Base-by-base conservation (phyloP, 1,140 invertebrate species). In the Papilio helenus region DNA sequence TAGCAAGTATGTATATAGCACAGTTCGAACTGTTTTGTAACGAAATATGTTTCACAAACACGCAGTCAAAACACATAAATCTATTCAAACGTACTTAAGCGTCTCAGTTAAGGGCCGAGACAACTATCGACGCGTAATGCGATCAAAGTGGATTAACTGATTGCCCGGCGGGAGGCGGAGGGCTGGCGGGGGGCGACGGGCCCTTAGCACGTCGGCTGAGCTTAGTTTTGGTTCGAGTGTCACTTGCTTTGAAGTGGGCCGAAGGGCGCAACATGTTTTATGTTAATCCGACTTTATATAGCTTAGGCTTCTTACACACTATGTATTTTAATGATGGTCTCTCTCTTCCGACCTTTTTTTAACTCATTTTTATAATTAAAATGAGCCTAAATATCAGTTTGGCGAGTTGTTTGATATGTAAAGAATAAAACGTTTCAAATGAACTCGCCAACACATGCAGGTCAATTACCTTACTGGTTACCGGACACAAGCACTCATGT, bases 101-200 rank as follows among this genome's bases (percentile, higher is more conserved):
- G 20, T 73, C 72, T 44, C 14, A 26, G 72, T 72, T 72, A 72
- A 72, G 23, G 44, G 72, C 72, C 44, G 20, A 44, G n/a, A 73
- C 72, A 73, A 26, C n/a, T 73, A 73, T 73, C 72, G 72, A 49
- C 44, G 42, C 72, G 44, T 73, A 73, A 73, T 73, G 44, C 72
- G 42, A 73, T 73, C 42, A 73, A 46, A 73, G 39, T 73, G 72
- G 72, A 73, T 73, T 44, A 73, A 44, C 72, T 73, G 72, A 73
- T 73, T 73, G 68, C 18, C 8, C 51, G 58, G 58, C 72, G 72
- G 10, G 51, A 1, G 34, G 34, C 34, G n/a, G 51, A n/a, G n/a
- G n/a, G n/a, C n/a, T n/a, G 51, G 8, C 20, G 58, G 7, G 10
- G 58, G 23, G 58, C 20, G 20, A 2, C 72, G 72, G 39, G 42